Evolutionary conservation across 2,113 vertebrate genomes (phyloP), one percentile per base, ranked within the genome.

Genomic region (Oplegnathus fasciatus): DNA sequence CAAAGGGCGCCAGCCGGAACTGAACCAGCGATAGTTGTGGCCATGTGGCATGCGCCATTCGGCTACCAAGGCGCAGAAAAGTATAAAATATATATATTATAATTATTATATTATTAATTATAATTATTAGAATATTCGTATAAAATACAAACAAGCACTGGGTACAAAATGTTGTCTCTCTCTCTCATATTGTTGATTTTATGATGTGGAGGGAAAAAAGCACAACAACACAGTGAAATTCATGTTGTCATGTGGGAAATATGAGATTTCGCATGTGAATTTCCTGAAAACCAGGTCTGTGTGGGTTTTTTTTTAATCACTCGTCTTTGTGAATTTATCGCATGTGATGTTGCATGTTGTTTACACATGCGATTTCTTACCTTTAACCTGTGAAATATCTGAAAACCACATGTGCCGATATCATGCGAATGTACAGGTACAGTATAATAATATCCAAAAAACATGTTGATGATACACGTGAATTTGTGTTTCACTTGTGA

Each of bases 401-500:
- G 18, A 68, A n/a, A 64, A 37, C 28, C 4, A 7, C 13, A 24
- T 18, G 37, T 20, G 48, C 17, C 17, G 0, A 48, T n/a, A 2
- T 4, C 0, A 57, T 44, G 8, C 10, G 17, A 14, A 72, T 2
- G n/a, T n/a, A n/a, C n/a, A n/a, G n/a, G n/a, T n/a, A n/a, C n/a
- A n/a, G 0, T n/a, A 2, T 22, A 30, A 34, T 17, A 74, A 7
- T 15, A n/a, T 40, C 22, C 22, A 65, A 14, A 64, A n/a, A n/a
- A n/a, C n/a, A n/a, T n/a, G n/a, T n/a, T n/a, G n/a, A n/a, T n/a
- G n/a, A n/a, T n/a, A n/a, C n/a, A 18, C n/a, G 37, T 66, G 42
- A 64, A 68, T 69, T 30, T 48, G 40, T 40, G 68, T 64, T 78
- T 79, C 58, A 60, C 44, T 61, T 26, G 17, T 17, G 18, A 54